phyloP scores from a whole-genome alignment of 2,113 vertebrate species.

The Rhea americana region DNA sequence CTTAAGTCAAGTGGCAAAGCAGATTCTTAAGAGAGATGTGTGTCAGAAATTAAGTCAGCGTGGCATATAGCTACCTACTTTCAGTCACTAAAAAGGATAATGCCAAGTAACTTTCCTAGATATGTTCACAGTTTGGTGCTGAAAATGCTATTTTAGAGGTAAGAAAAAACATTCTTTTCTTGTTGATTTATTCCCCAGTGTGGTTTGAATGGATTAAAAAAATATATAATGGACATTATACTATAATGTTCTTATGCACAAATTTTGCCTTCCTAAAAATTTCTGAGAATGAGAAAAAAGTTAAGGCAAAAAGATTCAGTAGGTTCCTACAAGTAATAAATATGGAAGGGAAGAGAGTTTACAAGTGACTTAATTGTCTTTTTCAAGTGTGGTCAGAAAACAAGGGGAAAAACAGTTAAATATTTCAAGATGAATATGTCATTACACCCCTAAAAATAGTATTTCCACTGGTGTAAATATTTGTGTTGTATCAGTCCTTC shows the following conservation, averaged over 20 bases:
- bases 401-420: background rate
- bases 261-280: background rate
- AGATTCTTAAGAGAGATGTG: background rate
- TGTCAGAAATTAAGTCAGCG: background rate
- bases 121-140: background rate
- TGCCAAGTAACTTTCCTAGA: background rate
- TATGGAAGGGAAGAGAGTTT: background rate
- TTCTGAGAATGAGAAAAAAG: background rate
- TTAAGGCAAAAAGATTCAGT: background rate
- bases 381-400: background rate
- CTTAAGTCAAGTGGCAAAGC: background rate
- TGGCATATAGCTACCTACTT: background rate
- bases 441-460: background rate
- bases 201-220: background rate
- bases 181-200: background rate
- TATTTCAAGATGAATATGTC: background rate
- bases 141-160: background rate
- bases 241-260: background rate
- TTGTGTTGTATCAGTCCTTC: background rate
- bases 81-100: background rate
- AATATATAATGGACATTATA: background rate
- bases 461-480: background rate
- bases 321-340: background rate
- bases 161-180: background rate
- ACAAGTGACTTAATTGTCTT: background rate